A percentile compares a stretch with the other conserved stretches of the same genome.
Conservation (phyloP, 1,140 invertebrate genomes). For the Adoxophyes honmai region DNA sequence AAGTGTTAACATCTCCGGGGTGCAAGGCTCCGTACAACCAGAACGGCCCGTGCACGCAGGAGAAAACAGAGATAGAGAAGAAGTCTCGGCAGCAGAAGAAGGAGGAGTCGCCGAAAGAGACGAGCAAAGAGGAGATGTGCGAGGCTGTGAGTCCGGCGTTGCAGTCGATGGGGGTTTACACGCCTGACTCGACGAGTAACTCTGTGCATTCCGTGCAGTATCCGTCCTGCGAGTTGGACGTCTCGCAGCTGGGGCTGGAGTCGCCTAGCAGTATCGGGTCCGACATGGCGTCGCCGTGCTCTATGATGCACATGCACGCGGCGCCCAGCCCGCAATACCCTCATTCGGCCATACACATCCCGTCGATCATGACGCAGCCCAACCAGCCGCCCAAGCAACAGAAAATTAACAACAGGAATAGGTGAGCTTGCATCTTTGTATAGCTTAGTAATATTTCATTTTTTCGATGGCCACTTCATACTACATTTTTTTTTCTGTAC, state of each 20-base stretch:
- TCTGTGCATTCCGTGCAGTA: slow-evolving; percentile 90
- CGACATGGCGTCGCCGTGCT: slow-evolving; percentile 87
- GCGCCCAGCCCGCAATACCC: slow-evolving; percentile 79
- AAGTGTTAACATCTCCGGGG: slow-evolving; percentile 57
- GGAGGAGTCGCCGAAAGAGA: slow-evolving; percentile 66
- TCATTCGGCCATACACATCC: slow-evolving; percentile 81
- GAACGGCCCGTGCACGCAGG: slow-evolving; percentile 53
- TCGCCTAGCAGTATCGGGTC: slow-evolving; percentile 92
- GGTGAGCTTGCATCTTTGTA: slow-evolving; percentile 49
- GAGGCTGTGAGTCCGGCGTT: slow-evolving; percentile 79
- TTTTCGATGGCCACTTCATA: too few relatives aligned
- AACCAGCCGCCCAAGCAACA: slow-evolving; percentile 75
- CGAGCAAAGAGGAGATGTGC: slow-evolving; percentile 73
- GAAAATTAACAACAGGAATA: slow-evolving; percentile 77
- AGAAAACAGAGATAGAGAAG: slow-evolving; percentile 76
- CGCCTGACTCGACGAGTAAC: slow-evolving; percentile 90
- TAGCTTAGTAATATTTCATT: not conserved
- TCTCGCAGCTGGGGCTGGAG: slow-evolving; percentile 88
- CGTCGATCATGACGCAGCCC: slow-evolving; percentile 77
- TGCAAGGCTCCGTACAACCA: slow-evolving; percentile 61
- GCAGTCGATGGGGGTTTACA: slow-evolving; percentile 89
- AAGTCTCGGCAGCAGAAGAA: slow-evolving; percentile 79
- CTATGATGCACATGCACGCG: slow-evolving; percentile 80
- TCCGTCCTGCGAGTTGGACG: slow-evolving; percentile 88
- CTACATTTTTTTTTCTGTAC: not conserved